These are phyloP conservation scores for Heteromyza rotundicornis DNA, from an alignment of 2,888 invertebrate genomes.

Conservation along the genomic window DNA sequence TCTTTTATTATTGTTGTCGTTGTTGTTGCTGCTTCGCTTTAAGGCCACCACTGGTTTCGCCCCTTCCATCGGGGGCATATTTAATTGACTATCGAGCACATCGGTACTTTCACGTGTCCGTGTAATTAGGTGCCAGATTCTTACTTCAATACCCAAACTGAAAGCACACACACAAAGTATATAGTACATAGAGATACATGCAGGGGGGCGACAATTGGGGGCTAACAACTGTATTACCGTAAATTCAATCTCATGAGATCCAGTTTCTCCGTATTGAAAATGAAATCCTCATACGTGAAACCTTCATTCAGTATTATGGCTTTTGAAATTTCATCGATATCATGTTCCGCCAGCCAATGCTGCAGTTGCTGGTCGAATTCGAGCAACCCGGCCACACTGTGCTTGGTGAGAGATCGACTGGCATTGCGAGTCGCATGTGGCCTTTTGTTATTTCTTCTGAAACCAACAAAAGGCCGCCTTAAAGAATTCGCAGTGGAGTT, in stretches of 20 bases:
- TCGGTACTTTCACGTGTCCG: constrained; percentile 40
- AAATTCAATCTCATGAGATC: constrained; percentile 82
- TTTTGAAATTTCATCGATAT: constrained; percentile 73
- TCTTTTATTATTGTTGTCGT: constrained; percentile 25
- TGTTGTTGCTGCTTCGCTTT: constrained; percentile 13
- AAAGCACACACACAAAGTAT: constrained; percentile 29
- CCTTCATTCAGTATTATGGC: constrained; percentile 75
- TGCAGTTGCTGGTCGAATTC: constrained; percentile 68
- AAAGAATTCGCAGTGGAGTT: no score
- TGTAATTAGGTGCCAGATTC: constrained; percentile 83
- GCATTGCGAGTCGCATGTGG: constrained; percentile 33
- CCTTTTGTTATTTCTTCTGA: constrained; percentile 44
- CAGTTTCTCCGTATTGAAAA: constrained; percentile 79
- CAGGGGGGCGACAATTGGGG: neutral
- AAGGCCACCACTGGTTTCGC: constrained; percentile 23
- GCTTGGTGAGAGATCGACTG: constrained; percentile 42
- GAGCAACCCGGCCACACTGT: constrained; percentile 45
- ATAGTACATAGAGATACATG: neutral
- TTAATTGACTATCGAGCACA: constrained; percentile 15
- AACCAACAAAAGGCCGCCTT: constrained; percentile 41
- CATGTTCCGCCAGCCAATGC: constrained; percentile 75
- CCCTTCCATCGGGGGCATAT: neutral
- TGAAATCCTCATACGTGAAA: constrained; percentile 79
- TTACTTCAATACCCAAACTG: constrained; percentile 83
- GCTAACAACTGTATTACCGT: constrained; percentile 67